Evolutionary conservation across 92 coral and sea anemone genomes (phyloP), one percentile per base, ranked within the genome.

Genomic region (Palythoa grandiflora): DNA sequence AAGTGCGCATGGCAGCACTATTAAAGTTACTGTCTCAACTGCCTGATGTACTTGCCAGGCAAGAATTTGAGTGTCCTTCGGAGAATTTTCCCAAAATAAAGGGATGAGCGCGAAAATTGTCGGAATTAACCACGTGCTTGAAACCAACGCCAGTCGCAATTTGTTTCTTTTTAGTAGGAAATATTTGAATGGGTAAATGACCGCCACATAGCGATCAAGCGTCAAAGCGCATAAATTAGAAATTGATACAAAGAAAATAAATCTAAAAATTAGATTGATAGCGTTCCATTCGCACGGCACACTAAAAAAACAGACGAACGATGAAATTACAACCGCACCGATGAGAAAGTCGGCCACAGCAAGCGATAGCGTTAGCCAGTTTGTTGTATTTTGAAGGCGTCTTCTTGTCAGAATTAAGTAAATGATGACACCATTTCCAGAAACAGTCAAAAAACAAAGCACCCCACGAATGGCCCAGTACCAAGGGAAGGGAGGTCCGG

Each of bases 341-440:
- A 88, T 74, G 28, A 88, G 83, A 39, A 88, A 88, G 73, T 88
- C 91, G 53, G 91, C 91, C 36, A 83, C 83, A 53, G 91, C 83
- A 15, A 88, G 81, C 17, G 91, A 88, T 10, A 88, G 81, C 6
- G 91, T 88, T 3, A 88, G 88, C 91, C 91, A 88, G 21, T 88
- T 88, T 8, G 91, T 88, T 20, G 91, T 88, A 37, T 86, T 77
- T 40, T 88, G 91, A 55, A 88, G 88, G 36, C 91, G 73, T 37
- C 17, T 71, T 71, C 75, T 70, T 10, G 88, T 80, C 17, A 73
- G 66, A n/a, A 88, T 83, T 17, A 88, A 60, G 74, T 83, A 88
- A 5, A 88, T 88, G 4, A 88, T 81, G 14, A 81, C 19, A 15
- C 88, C 87, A 48, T 88, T 88, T 10, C 91, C 91, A 48, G 47